Conservation (phyloP, 2,797 vertebrate genomes). For the Prunella strophiata region DNA sequence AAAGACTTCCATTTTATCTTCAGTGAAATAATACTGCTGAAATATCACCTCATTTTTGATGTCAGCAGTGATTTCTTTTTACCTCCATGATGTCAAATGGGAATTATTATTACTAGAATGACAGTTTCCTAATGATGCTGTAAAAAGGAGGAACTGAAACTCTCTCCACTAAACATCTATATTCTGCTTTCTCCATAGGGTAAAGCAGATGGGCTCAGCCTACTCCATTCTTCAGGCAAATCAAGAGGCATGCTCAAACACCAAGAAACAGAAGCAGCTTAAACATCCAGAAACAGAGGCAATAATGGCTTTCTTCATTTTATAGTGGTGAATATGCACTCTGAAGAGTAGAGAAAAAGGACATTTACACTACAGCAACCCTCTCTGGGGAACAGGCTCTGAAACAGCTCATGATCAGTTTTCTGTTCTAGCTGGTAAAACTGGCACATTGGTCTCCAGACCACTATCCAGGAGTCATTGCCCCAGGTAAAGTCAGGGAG, state of each 20-base stretch:
- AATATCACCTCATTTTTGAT: constrained; percentile 79
- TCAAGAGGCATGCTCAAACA: constrained; percentile 37
- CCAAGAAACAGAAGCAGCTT: constrained; percentile 29
- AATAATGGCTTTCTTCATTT: background rate
- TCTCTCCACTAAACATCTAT: constrained; percentile 50
- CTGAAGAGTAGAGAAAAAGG: background rate
- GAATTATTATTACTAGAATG: constrained; percentile 77
- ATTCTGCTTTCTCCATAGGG: constrained; percentile 6
- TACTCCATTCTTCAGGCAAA: constrained; percentile 34
- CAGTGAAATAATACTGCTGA: constrained; percentile 74
- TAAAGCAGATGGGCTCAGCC: background rate
- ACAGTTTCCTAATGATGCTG: constrained; percentile 71
- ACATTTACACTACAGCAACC: background rate
- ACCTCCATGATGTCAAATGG: constrained; percentile 73
- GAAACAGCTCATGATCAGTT: background rate
- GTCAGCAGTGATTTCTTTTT: constrained; percentile 77
- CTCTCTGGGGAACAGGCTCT: background rate
- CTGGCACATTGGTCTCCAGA: background rate
- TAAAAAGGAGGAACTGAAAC: constrained; percentile 56
- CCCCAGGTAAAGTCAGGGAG: background rate
- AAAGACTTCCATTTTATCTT: constrained; percentile 76
- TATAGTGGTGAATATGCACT: background rate
- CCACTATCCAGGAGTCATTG: background rate
- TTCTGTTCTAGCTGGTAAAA: background rate
- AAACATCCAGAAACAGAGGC: constrained; percentile 28